Evolutionary conservation across 2,113 vertebrate species (phyloP).

Genomic region (Osmerus mordax): DNA sequence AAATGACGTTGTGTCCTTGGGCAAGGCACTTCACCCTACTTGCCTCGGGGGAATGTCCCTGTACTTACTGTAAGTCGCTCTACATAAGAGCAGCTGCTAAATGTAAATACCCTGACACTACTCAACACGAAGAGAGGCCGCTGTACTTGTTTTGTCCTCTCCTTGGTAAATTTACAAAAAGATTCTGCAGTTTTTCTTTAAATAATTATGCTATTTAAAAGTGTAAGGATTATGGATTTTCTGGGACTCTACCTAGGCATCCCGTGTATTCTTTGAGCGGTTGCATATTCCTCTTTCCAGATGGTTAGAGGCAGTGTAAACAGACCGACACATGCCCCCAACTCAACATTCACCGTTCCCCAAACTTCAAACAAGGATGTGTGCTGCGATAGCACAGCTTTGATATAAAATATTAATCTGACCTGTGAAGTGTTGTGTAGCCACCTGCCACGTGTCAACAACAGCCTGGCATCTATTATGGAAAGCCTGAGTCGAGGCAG

Average conservation of each 20-base stretch:
- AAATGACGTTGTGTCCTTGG: too few relatives aligned
- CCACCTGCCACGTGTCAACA: conserved; percentile 70
- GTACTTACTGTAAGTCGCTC: too few relatives aligned
- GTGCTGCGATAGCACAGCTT: conserved; percentile 62
- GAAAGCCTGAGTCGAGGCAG: conserved; percentile 59
- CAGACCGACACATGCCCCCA: conserved; percentile 65
- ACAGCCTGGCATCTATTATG: conserved; percentile 71
- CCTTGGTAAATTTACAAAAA: too few relatives aligned
- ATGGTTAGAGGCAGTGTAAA: conserved; percentile 65
- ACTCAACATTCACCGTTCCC: conserved; percentile 57
- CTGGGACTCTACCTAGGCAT: too few relatives aligned
- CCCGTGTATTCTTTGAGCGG: not conserved
- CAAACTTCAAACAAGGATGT: conserved; percentile 49
- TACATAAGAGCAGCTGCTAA: too few relatives aligned
- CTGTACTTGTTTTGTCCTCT: too few relatives aligned
- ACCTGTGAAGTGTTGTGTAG: conserved; percentile 72
- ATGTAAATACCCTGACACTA: too few relatives aligned
- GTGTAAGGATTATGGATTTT: not conserved
- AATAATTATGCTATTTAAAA: not conserved
- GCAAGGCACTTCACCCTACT: too few relatives aligned
- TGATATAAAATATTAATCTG: conserved; percentile 74
- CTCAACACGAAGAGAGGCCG: conserved; percentile 44
- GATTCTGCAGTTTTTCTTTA: too few relatives aligned
- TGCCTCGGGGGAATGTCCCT: too few relatives aligned
- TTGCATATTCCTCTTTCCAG: conserved; percentile 53